Evolutionary conservation across 2,113 vertebrate genomes (phyloP).

Genomic region (Panurus biarmicus): DNA sequence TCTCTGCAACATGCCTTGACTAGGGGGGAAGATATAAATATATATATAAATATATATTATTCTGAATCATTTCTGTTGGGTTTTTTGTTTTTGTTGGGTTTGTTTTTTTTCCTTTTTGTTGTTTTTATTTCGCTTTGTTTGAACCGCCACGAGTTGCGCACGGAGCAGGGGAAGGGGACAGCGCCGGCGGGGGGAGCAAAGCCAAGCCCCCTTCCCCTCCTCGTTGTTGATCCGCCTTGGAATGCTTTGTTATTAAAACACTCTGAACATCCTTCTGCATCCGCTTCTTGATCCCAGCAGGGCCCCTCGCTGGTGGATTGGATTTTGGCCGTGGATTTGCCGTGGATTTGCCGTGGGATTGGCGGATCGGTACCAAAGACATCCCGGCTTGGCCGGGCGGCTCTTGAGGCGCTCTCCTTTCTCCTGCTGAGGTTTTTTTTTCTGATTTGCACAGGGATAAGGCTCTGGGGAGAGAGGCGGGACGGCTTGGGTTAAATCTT

Average conservation of each 20-base stretch:
- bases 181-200: background rate
- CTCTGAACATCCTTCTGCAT: conserved; percentile 9
- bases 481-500: too few species aligned
- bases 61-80: background rate
- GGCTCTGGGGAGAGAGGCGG: background rate
- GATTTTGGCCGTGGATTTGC: background rate
- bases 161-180: background rate
- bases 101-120: too few species aligned
- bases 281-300: background rate
- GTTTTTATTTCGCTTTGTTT: background rate
- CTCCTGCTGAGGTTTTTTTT: background rate
- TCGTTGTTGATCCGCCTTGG: background rate
- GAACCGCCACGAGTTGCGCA: background rate
- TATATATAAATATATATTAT: background rate
- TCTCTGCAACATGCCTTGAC: conserved; percentile 33
- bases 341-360: background rate
- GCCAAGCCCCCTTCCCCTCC: background rate
- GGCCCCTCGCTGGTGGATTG: background rate
- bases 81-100: background rate
- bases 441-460: background rate
- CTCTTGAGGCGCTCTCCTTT: background rate
- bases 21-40: background rate
- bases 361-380: conserved; percentile 48
- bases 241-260: conserved; percentile 34
- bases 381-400: background rate